Base-by-base conservation (phyloP, 1,140 invertebrate genomes). In the Caenorhabditis latens region DNA sequence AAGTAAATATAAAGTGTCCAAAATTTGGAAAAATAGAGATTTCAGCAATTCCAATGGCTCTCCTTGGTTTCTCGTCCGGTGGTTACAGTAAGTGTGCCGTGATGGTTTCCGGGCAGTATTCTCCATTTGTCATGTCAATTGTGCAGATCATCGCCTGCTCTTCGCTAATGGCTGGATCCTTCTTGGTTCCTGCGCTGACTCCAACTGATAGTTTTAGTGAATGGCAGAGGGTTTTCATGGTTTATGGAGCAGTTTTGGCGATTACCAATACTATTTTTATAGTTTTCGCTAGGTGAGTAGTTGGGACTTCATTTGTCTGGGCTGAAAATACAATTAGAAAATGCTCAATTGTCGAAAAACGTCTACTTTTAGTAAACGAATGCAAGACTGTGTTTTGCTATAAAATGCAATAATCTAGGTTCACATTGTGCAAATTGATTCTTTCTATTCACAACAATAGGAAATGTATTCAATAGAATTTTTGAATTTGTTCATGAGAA, bases 241-340 rank as follows among this genome's bases (percentile, higher is more conserved):
- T 83, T n/a, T 87, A 84, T 46, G 79, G 82, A 42, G 82, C 79
- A 0, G 82, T 84, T 65, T 40, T 87, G 9, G 63, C 58, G 8
- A 89, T 89, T 61, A 90, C 89, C 75, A 90, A 90, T 65, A 65
- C 84, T 7, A 84, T 90, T 50, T 90, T 90, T 61, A 67, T 89
- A 43, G 71, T 85, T 24, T 89, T 90, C 40, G 86, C 71, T 13
- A 67, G 71, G 84, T 85, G 32, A 50, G 63, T 19, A 24, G 4
- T 19, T 32, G 32, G 32, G 32, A 32, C 2, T 32, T 32, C 32
- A 32, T 32, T 32, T 32, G n/a, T n/a, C n/a, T n/a, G n/a, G n/a
- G n/a, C n/a, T n/a, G n/a, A n/a, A n/a, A n/a, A n/a, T n/a, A n/a
- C n/a, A n/a, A n/a, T n/a, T n/a, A n/a, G n/a, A n/a, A n/a, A n/a